phyloP scores from a whole-genome alignment of 2,113 vertebrate species.

The Pongo pygmaeus region DNA sequence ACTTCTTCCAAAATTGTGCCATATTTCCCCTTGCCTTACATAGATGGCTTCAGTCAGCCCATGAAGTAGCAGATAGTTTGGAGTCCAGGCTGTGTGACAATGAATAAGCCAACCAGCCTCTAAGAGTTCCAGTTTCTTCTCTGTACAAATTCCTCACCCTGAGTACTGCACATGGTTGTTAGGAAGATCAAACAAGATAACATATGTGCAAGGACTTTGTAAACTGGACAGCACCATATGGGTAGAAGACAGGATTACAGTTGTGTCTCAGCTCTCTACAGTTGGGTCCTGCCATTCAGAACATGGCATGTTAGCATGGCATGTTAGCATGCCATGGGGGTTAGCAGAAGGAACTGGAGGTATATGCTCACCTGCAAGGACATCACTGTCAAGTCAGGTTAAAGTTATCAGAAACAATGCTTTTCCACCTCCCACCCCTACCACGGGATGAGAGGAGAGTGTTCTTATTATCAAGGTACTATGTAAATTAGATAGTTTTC shows the following conservation, averaged over 20 bases:
- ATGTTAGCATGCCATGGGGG: no score
- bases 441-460: no score
- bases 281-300: background rate
- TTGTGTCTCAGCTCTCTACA: background rate
- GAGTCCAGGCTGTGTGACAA: background rate
- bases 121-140: constrained; percentile 5
- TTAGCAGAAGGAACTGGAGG: background rate
- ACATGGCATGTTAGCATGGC: no score
- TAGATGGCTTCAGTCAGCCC: background rate
- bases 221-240: background rate
- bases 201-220: background rate
- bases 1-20: background rate
- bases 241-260: background rate
- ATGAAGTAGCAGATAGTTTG: background rate
- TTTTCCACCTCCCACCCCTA: background rate
- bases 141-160: background rate
- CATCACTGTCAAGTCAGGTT: background rate
- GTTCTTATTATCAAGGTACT: background rate
- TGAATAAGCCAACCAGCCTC: background rate
- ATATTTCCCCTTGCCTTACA: background rate
- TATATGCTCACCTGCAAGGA: background rate
- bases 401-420: background rate
- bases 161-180: background rate
- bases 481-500: background rate
- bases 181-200: background rate